phyloP scores from a whole-genome alignment of 2,888 invertebrate genomes.

The Perizoma affinitatum region DNA sequence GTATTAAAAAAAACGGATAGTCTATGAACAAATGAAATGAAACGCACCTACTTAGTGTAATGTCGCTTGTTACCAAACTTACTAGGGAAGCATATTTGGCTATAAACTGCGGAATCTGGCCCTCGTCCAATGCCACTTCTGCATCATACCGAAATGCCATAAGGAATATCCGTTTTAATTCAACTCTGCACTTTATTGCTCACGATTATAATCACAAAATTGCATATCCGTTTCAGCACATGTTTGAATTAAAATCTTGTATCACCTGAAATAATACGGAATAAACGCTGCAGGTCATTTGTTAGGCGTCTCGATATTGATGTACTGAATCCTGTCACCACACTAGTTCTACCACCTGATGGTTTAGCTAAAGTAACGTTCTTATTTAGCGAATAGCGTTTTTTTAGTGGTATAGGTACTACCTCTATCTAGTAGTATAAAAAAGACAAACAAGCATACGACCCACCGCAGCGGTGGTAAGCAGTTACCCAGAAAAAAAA shows the following conservation, averaged over 20 bases:
- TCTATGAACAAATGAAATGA: conserved; percentile 36
- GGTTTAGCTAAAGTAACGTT: too few relatives aligned
- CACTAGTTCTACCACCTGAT: too few relatives aligned
- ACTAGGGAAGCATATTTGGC: conserved; percentile 47
- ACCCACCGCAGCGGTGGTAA: too few relatives aligned
- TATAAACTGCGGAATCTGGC: conserved; percentile 46
- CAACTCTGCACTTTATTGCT: conserved; percentile 21
- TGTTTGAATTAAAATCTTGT: conserved; percentile 8
- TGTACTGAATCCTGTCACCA: too few relatives aligned
- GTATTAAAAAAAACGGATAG: too few relatives aligned
- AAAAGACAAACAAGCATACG: neutral
- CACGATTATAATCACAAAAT: conserved; percentile 20
- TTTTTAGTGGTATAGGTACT: too few relatives aligned
- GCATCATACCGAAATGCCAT: conserved; percentile 24
- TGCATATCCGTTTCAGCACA: neutral
- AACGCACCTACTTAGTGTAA: conserved; percentile 43
- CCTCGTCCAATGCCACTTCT: conserved; percentile 41
- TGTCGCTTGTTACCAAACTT: conserved; percentile 40
- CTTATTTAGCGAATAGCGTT: too few relatives aligned
- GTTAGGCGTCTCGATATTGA: neutral
- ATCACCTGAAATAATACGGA: conserved; percentile 17
- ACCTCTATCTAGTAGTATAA: too few relatives aligned
- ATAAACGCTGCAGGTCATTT: conserved; percentile 20
- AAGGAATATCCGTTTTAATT: conserved; percentile 3
- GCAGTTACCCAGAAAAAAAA: too few relatives aligned